A percentile compares a stretch with the other conserved stretches of the same genome.
These are phyloP conservation scores for Augiades crinisus DNA, from an alignment of 2,888 invertebrate genomes.

Conservation along the genomic window DNA sequence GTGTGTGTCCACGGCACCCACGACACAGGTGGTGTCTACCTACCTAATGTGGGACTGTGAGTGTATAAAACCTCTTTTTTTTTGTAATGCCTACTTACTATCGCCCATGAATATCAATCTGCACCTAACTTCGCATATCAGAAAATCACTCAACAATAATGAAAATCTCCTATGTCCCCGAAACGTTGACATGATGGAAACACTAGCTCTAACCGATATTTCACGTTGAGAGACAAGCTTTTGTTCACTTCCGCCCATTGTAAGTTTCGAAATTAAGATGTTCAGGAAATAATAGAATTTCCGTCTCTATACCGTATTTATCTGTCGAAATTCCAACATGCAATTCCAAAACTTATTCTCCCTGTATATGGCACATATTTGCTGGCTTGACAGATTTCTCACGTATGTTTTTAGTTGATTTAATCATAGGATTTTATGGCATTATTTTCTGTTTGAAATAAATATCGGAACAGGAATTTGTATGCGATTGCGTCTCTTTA, in stretches of 20 bases:
- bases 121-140: too few species aligned
- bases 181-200: constrained; percentile 3
- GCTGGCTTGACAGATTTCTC: background rate
- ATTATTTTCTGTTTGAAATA: background rate
- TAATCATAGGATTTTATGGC: constrained; percentile 7
- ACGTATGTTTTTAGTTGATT: constrained; percentile 9
- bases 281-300: constrained; percentile 41
- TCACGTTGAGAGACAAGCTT: constrained; percentile 38
- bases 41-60: too few species aligned
- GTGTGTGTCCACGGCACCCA: too few species aligned
- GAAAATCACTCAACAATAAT: too few species aligned
- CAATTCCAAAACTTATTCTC: background rate
- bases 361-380: background rate
- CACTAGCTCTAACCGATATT: constrained; percentile 34
- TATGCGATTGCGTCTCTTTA: constrained; percentile 1
- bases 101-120: too few species aligned
- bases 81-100: too few species aligned
- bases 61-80: too few species aligned
- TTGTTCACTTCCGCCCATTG: constrained; percentile 40
- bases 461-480: background rate
- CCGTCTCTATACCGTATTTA: constrained; percentile 24
- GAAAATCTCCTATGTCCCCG: too few species aligned
- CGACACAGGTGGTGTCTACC: too few species aligned
- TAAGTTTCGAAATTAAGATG: constrained; percentile 42
- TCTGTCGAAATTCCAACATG: background rate